Base-by-base conservation (phyloP, 2,888 invertebrate species). In the Rugalucina vietnamica region DNA sequence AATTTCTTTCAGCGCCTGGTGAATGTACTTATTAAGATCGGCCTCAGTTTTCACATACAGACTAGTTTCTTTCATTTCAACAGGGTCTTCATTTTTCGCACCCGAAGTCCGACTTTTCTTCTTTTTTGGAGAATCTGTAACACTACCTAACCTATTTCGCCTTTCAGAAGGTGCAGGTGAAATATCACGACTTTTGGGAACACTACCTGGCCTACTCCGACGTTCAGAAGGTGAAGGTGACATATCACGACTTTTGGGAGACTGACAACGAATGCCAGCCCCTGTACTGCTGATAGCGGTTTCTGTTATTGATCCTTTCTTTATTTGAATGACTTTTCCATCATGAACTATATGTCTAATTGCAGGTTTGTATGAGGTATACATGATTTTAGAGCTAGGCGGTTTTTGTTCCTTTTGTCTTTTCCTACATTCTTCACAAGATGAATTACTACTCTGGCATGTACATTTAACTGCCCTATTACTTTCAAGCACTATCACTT, bases 301-400 rank as follows among this genome's bases (percentile, higher is more conserved):
- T 54, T 87, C 87, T n/a, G 79, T 85, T 1, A 88, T 79, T 32
- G 72, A 74, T 2, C 88, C 88, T 76, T 81, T 78, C 49, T 84
- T 78, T 57, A 88, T 86, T 77, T 88, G 84, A 78, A 84, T 81
- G 71, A 88, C 82, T 76, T 80, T 88, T 24, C 88, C 88, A 39
- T 80, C 80, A 82, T 88, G 88, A 74, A 86, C 65, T 8, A 88
- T 69, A 36, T 84, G 85, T 4, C 88, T 54, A 4, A 86, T 79
- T 24, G 82, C 34, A 69, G 79, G 71, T 72, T 72, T 49, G 18
- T 29, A 65, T 18, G 34, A 14, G 18, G 21, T 18, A 3, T 65
- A 34, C 3, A 34, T 10, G 18, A 18, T 29, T 65, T 65, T 65
- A 34, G 65, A 3, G 34, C 18, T n/a, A 24, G 34, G 3, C 27